These are phyloP conservation scores for Neoaliturus tenellus DNA, from an alignment of 2,888 invertebrate species.

Conservation along the genomic window DNA sequence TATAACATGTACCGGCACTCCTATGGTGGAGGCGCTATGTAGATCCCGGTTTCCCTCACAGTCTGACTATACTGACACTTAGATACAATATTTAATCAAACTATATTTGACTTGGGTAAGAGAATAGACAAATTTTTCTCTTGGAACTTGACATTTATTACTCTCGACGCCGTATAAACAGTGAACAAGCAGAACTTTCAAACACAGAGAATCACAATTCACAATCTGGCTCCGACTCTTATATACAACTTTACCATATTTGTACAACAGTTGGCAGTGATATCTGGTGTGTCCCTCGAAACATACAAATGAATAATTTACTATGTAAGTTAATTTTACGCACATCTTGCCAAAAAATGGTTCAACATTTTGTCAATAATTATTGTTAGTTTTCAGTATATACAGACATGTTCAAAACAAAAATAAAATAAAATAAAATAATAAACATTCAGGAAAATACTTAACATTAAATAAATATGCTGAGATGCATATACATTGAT, in stretches of 20 bases:
- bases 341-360: background rate
- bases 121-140: background rate
- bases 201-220: conserved; percentile 3
- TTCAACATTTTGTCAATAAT: background rate
- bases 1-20: too few relatives aligned
- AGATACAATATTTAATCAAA: too few relatives aligned
- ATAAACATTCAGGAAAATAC: background rate
- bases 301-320: background rate
- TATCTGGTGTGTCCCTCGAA: conserved; percentile 39
- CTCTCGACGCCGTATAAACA: conserved; percentile 24
- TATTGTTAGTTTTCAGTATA: background rate
- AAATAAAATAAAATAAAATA: background rate
- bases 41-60: too few relatives aligned
- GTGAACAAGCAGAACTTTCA: conserved; percentile 27
- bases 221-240: conserved; percentile 19
- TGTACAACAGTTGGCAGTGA: conserved; percentile 53
- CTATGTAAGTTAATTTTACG: background rate
- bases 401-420: background rate
- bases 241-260: conserved; percentile 10
- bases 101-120: too few relatives aligned
- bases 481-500: background rate
- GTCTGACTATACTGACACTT: too few relatives aligned
- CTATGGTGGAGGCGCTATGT: too few relatives aligned
- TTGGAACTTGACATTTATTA: conserved; percentile 33
- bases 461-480: conserved; percentile 6